Base-by-base conservation (phyloP, 1,140 invertebrate species). In the Parasteatoda tepidariorum region DNA sequence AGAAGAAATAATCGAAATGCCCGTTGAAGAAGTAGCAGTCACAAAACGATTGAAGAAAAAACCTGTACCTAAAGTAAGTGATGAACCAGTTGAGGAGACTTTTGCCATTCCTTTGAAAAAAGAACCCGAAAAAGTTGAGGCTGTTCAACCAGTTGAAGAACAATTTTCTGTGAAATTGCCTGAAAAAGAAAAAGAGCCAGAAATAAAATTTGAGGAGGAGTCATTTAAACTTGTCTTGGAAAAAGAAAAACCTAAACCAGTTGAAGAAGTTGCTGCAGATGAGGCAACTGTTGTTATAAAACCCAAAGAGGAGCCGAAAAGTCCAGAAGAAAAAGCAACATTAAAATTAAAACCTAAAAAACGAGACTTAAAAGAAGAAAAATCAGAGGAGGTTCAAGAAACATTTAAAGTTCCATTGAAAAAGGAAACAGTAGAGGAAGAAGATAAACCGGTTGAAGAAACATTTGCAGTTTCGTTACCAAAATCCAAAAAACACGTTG, bases 1-100 rank as follows among this genome's bases (percentile, higher is more conserved):
- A 67, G 59, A 30, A 18, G 48, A 55, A 88, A 92, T 90, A 9
- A 93, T 95, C 89, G 94, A 94, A 89, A 90, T 92, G n/a, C 41
- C 41, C 90, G 91, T 93, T 79, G 91, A 93, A 79, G 88, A 89
- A 87, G 66, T 89, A 18, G 86, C 86, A 9, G 71, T 79, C 26
- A 85, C 82, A 61, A 22, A 59, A 15, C 31, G 62, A 33, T 18
- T 85, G 24, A 70, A 82, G 54, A 85, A 85, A 68, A 85, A 85
- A 62, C 68, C 61, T 1, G 81, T 84, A 57, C 26, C 22, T 28
- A 84, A 85, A 71, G 0, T 26, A 24, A 30, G 59, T 26, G 79
- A 84, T 81, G 83, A 85, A 84, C 68, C 70, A 3, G 64, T 78
- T 54, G 85, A 86, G 78, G 85, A 84, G 59, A 82, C 75, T 48